Base-by-base conservation (phyloP, 2,797 vertebrate genomes). In the Xiphophorus birchmanni region DNA sequence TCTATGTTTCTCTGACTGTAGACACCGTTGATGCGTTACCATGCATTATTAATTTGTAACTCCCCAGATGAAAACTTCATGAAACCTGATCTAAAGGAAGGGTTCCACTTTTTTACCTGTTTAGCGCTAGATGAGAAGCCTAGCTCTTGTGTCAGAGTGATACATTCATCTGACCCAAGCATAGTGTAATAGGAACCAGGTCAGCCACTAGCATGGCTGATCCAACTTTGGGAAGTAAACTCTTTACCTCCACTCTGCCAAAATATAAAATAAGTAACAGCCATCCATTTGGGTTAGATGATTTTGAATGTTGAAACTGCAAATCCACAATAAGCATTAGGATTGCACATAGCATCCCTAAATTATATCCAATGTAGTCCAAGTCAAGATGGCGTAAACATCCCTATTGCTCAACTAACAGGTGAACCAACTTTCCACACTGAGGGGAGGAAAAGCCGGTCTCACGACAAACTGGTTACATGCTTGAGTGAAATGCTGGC, bases 391-490 rank as follows among this genome's bases (percentile, higher is more conserved):
- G 42, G 60, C 42, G 11, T 0, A 67, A 65, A 29, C 42, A 29
- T 63, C 40, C 45, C 65, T 29, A 42, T 88, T 85, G 67, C 84
- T 60, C 78, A 79, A 77, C 79, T 8, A 58, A 82, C 37, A 12
- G 21, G 5, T 37, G 18, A 76, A 84, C 48, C 77, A 2, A 71
- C 72, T 15, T 32, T 69, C 15, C 23, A 35, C 50, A 26, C 37
- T 54, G 58, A 79, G 29, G 65, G 83, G 82, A 74, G 65, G 72
- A 54, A 84, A 87, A 90, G 83, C 88, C 4, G 9, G 81, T 81
- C 54, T 18, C 52, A 75, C 74, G 47, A 77, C 76, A 79, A 82
- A 82, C 44, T 1, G 63, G 82, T 87, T 81, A 80, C 0, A 0
- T 5, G 58, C 42, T 80, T 87, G 77, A 78, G 72, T 72, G 79